Base-by-base conservation (phyloP, 2,888 invertebrate genomes). In the Amblyjoppa proteus region DNA sequence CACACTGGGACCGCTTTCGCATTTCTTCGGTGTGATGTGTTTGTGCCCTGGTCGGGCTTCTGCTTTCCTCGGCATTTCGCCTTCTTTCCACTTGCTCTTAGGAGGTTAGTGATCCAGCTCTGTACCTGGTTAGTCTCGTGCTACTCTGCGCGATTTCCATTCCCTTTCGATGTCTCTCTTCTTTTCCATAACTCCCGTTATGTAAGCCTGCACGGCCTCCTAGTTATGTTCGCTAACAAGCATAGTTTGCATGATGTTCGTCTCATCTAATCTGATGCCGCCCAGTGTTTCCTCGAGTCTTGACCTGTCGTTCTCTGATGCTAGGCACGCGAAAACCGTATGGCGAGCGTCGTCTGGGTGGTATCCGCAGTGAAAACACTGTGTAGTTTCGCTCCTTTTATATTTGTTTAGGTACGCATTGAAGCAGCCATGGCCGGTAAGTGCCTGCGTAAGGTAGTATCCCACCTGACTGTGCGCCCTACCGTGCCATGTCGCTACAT, bases 351-450 rank as follows among this genome's bases (percentile, higher is more conserved):
- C 58, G 11, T 76, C 73, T 20, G 71, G 66, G 64, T 1, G 16
- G 13, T 77, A n/a, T 13, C 56, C 66, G 53, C 86, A 88, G 84
- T 84, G 88, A 84, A 85, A 82, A 82, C 89, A 87, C 87, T 86
- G 85, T 88, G 87, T 90, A 90, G 88, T 92, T 79, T 89, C 90
- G 78, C 61, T 78, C 38, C 73, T 77, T 7, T 81, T 80, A 16
- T 85, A 84, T 28, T 70, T 38, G 64, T 84, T 28, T 68, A 90
- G 88, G 76, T 85, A 83, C 45, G 38, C 49, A 11, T 85, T 83
- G 79, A 89, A 89, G 58, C 87, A 87, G 11, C 89, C 89, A 71
- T 89, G 89, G 20, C 89, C 89, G 5, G 87, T 61, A 13, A 89
- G 81, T 16, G 84, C 77, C 81, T 88, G 88, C 13, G 78, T 84